Evolutionary conservation across 2,113 vertebrate species (phyloP).

Genomic region (Mormyrus lacerda): DNA sequence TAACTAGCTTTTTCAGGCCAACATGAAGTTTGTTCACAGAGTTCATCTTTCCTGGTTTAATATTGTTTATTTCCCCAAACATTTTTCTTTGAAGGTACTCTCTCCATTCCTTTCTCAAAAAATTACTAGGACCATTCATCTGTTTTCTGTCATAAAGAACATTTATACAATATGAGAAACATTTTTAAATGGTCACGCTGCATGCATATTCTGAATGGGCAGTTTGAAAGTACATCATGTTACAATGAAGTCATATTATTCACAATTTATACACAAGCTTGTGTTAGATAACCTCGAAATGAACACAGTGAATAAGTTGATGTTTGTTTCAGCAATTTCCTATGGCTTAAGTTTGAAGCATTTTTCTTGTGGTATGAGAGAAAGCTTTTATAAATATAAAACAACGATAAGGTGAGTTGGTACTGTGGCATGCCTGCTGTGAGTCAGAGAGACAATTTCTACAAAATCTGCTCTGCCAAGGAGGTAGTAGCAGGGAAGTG

Average conservation of each 20-base stretch:
- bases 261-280: neutral
- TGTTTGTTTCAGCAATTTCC: neutral
- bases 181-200: neutral
- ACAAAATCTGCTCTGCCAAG: neutral
- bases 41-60: neutral
- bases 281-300: neutral
- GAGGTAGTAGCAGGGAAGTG: neutral
- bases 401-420: neutral
- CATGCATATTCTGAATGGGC: neutral
- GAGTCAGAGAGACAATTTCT: neutral
- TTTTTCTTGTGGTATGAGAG: neutral
- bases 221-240: neutral
- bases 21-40: too few relatives aligned
- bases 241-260: neutral
- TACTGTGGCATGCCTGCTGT: neutral
- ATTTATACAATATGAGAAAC: neutral
- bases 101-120: neutral
- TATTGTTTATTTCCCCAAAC: neutral
- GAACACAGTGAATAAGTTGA: neutral
- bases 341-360: neutral
- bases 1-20: too few relatives aligned
- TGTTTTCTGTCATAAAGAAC: neutral
- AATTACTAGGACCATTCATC: neutral
- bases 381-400: neutral
- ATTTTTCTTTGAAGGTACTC: neutral